Evolutionary conservation across 1,140 invertebrate genomes (phyloP).

Genomic region (Papilio machaon): DNA sequence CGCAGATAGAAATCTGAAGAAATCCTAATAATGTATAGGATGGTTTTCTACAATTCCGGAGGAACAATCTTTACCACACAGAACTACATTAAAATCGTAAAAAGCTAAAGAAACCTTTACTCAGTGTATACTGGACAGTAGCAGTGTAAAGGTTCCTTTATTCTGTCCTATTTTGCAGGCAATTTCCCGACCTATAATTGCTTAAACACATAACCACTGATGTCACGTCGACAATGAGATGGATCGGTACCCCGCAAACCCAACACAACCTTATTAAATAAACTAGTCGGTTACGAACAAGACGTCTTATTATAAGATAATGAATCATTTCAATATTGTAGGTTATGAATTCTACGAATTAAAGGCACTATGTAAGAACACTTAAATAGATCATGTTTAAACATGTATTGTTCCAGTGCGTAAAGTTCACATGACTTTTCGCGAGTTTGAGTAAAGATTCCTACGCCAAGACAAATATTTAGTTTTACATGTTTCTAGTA

Average conservation of each 20-base stretch:
- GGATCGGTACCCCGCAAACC: conserved; percentile 14
- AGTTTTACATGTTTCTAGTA: no score
- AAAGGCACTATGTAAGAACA: neutral
- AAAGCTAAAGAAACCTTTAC: neutral
- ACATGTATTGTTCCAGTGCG: neutral
- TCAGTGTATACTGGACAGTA: neutral
- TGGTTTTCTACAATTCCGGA: neutral
- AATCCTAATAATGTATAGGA: no score
- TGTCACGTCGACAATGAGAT: conserved; percentile 44
- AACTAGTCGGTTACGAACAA: conserved; percentile 13
- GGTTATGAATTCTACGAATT: conserved; percentile 2
- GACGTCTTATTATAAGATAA: conserved; percentile 8
- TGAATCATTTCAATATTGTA: conserved; percentile 18
- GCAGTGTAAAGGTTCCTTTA: conserved; percentile 30
- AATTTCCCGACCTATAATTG: conserved; percentile 54
- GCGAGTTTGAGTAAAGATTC: no score
- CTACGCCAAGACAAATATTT: no score
- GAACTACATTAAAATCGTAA: neutral
- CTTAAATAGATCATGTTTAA: conserved; percentile 14
- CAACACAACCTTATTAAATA: conserved; percentile 35
- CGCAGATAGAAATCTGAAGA: no score
- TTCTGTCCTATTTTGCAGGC: conserved; percentile 42
- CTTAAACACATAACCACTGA: conserved; percentile 57
- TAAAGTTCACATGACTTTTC: neutral
- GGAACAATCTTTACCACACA: neutral